Conservation (phyloP, 2,797 vertebrate species). For the Serranus cabrilla region DNA sequence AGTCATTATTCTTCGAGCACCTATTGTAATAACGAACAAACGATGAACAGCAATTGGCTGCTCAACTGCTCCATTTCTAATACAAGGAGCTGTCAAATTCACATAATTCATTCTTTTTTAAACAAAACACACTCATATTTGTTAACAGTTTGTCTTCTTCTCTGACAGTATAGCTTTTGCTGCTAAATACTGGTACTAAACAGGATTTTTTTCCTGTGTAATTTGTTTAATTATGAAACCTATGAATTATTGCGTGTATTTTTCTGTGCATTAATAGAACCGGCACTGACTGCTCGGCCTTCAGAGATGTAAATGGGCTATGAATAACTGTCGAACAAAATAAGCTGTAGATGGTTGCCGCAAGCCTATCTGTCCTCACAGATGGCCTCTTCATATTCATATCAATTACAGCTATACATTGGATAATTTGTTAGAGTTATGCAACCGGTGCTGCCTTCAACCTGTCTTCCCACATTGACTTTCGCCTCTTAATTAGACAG, state of each 20-base stretch:
- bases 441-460: constrained; percentile 57
- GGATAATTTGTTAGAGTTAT: constrained; percentile 62
- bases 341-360: not conserved
- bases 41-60: constrained; percentile 37
- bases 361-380: constrained; percentile 39
- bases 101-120: constrained; percentile 17
- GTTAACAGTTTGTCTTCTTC: constrained; percentile 20
- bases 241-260: not conserved
- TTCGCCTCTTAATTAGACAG: constrained; percentile 84
- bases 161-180: not conserved
- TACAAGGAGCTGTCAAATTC: constrained; percentile 28
- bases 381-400: constrained; percentile 54
- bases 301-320: constrained; percentile 14
- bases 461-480: constrained; percentile 67
- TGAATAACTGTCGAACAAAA: constrained; percentile 22
- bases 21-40: constrained; percentile 29
- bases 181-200: not conserved
- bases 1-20: constrained; percentile 36
- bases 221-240: constrained; percentile 21
- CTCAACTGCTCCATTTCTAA: constrained; percentile 21
- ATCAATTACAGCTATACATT: constrained; percentile 66
- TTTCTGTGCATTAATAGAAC: not conserved
- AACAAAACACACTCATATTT: not conserved
- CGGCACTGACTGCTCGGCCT: constrained; percentile 11
- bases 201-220: not conserved